These are phyloP conservation scores for Helostoma temminkii DNA, from an alignment of 2,797 vertebrate species.

Conservation along the genomic window DNA sequence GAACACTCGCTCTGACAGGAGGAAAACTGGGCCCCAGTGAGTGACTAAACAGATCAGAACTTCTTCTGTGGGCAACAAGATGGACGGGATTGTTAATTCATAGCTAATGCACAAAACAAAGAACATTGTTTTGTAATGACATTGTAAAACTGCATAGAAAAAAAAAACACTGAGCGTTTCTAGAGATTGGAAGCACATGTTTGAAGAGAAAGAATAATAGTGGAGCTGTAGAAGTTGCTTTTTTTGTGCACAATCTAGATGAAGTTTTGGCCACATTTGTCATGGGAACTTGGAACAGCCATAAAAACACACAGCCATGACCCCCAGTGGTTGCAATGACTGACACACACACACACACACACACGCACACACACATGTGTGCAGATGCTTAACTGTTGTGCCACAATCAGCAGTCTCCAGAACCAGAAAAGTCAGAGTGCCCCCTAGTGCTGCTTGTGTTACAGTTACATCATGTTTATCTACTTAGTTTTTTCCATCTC, in stretches of 20 bases:
- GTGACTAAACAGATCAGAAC: conserved; percentile 87
- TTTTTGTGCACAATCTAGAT: conserved; percentile 78
- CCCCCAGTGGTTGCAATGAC: conserved; percentile 52
- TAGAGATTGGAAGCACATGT: conserved; percentile 94
- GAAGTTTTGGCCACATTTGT: conserved; percentile 89
- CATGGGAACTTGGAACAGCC: conserved; percentile 89
- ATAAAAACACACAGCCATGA: conserved; percentile 81
- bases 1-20: conserved; percentile 72
- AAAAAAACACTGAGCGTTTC: conserved; percentile 85
- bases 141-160: conserved; percentile 82
- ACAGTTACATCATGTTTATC: conserved; percentile 41
- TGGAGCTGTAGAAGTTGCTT: conserved; percentile 58
- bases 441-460: conserved; percentile 79
- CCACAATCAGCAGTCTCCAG: conserved; percentile 17
- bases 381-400: conserved; percentile 25
- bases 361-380: conserved; percentile 31
- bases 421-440: conserved; percentile 78
- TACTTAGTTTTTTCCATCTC: conserved; percentile 41
- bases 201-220: conserved; percentile 83
- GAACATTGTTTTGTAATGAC: conserved; percentile 91
- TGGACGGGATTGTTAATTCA: conserved; percentile 87
- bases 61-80: conserved; percentile 85
- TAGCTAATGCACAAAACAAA: conserved; percentile 91
- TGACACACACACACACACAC: conserved; percentile 40
- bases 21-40: conserved; percentile 77